These are phyloP conservation scores for Schizopygopsis malacanthus DNA, from an alignment of 2,797 vertebrate species.

Conservation along the genomic window DNA sequence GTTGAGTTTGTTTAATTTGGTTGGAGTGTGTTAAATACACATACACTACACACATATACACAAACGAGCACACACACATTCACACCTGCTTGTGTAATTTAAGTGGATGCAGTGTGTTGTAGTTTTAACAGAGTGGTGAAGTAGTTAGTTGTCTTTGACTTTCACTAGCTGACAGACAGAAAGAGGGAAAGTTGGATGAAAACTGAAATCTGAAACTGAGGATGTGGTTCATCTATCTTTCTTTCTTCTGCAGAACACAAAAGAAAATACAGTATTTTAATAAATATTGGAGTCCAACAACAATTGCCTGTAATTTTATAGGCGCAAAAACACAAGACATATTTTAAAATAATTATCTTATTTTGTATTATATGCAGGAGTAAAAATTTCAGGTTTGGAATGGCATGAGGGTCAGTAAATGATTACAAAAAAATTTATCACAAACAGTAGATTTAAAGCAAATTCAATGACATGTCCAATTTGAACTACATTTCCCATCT, in stretches of 20 bases:
- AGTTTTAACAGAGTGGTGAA: not conserved
- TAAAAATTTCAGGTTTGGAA: not conserved
- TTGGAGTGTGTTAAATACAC: constrained; percentile 7
- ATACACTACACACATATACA: not conserved
- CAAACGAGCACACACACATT: constrained; percentile 11
- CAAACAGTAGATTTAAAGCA: not conserved
- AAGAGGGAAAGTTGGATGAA: not conserved
- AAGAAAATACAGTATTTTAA: not conserved
- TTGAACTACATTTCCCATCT: constrained; percentile 22
- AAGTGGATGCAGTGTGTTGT: not conserved
- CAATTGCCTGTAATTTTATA: not conserved
- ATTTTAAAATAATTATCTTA: not conserved
- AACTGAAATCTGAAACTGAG: constrained; percentile 1
- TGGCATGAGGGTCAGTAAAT: not conserved
- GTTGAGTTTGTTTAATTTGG: constrained; percentile 44
- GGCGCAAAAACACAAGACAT: not conserved
- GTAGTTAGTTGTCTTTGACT: constrained; percentile 4
- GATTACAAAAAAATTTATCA: not conserved
- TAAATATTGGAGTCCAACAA: not conserved
- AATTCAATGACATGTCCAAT: not conserved
- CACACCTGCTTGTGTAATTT: constrained; percentile 1
- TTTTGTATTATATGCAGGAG: not conserved
- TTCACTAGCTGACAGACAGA: not conserved
- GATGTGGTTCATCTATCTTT: not conserved
- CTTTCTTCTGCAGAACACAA: not conserved